Percentiles rank a stretch among this genome's conserved stretches.
Conservation (phyloP, 2,797 vertebrate species). For the Triplophysa yarkandensis region DNA sequence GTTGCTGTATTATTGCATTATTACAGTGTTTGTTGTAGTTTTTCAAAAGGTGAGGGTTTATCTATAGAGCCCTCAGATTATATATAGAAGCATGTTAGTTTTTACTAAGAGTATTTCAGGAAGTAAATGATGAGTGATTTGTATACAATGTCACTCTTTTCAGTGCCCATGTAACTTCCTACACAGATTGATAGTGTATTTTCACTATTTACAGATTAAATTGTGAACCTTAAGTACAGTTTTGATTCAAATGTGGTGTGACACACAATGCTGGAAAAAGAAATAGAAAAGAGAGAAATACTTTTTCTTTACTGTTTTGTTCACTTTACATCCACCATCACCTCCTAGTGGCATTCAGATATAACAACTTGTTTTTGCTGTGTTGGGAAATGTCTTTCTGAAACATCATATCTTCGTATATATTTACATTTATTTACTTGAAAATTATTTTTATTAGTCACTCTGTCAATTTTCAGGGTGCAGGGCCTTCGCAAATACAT, state of each 20-base stretch:
- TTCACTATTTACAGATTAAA: neutral
- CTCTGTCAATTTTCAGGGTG: too few relatives aligned
- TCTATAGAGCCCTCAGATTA: too few relatives aligned
- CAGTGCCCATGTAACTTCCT: neutral
- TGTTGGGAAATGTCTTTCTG: too few relatives aligned
- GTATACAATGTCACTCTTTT: neutral
- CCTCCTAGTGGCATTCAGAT: conserved; percentile 55
- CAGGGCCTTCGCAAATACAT: too few relatives aligned
- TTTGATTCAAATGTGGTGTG: neutral
- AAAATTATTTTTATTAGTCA: too few relatives aligned
- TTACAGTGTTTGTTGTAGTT: neutral
- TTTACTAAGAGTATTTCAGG: neutral
- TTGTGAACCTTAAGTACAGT: neutral
- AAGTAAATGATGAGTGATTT: neutral
- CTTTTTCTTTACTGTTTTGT: too few relatives aligned
- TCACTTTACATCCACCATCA: conserved; percentile 37
- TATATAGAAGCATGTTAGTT: neutral
- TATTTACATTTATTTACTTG: too few relatives aligned
- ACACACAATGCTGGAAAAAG: neutral
- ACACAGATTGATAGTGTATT: too few relatives aligned
- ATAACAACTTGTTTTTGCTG: too few relatives aligned
- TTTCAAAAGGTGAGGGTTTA: neutral
- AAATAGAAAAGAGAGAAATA: too few relatives aligned
- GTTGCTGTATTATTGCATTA: too few relatives aligned
- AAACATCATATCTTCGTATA: too few relatives aligned